Evolutionary conservation across 2,113 vertebrate species (phyloP), one percentile per base, ranked within the genome.

Genomic region (Sigmodon hispidus): DNA sequence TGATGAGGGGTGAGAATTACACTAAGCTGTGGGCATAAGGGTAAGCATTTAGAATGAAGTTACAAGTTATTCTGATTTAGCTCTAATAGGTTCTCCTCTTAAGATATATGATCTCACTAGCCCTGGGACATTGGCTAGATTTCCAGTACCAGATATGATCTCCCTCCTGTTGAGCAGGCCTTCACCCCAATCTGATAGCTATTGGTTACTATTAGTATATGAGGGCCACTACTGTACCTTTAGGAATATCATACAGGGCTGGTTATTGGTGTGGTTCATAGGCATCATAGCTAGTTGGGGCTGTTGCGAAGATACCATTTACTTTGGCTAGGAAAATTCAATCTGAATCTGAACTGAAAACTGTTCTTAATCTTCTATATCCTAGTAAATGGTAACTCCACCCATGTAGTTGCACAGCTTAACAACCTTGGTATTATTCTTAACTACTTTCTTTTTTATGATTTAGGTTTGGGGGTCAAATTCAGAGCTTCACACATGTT

Each of bases 351-450:
- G 45, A 52, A 52, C 76, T 34, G 76, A 36, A 79, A 31, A 36
- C 17, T 94, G 87, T 40, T 89, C 34, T 88, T 88, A 77, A 73
- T 57, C 29, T 90, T 90, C 83, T 86, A 9, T 45, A 77, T 72
- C 16, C 81, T 85, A 73, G 52, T 81, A 72, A 86, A 93, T 76
- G 45, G 31, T 31, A 90, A 65, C 15, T 86, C 13, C n/a, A 77
- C 48, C 80, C 52, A 79, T 1, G 34, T 59, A 89, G n/a, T 63
- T 86, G 29, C 57, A 91, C 36, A 87, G 36, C 34, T 13, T 19
- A 31, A 65, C 92, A 86, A 55, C 36, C 36, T 77, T 84, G 76
- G 1, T 24, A 34, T 81, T 65, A 40, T 40, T 36, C 31, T 75
- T 1, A 7, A 55, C 36, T 76, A 24, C 43, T 77, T 63, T 48